phyloP scores from a whole-genome alignment of 53 echinoderm and acorn worm genomes.

The Hippasteria phrygiana region DNA sequence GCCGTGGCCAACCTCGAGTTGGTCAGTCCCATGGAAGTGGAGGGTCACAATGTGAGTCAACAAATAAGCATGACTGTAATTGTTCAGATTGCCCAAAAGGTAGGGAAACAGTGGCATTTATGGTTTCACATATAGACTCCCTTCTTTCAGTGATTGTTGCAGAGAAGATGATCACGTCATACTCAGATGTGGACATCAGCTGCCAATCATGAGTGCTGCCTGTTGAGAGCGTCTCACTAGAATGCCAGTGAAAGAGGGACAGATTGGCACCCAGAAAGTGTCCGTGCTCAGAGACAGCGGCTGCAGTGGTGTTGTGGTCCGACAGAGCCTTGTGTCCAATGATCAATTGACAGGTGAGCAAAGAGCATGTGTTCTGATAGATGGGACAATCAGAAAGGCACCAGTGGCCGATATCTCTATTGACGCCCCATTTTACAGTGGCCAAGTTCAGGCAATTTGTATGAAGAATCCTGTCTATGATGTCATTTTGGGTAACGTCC shows the following conservation, averaged over 20 bases:
- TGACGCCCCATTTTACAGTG: conserved; percentile 51
- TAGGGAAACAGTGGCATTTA: conserved; percentile 51
- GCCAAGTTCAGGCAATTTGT: conserved; percentile 48
- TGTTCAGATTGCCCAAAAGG: conserved; percentile 8
- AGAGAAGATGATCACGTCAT: conserved; percentile 49
- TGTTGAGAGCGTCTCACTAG: conserved; percentile 25
- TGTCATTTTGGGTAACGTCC: conserved; percentile 68
- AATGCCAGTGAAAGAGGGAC: conserved; percentile 50
- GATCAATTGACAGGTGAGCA: conserved; percentile 60
- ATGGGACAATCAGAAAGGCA: conserved; percentile 44
- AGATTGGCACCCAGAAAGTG: conserved; percentile 24
- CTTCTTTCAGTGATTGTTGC: conserved; percentile 21
- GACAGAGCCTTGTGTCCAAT: conserved; percentile 13
- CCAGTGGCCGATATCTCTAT: conserved; percentile 36
- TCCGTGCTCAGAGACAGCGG: conserved; percentile 49
- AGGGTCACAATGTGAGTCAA: conserved; percentile 12
- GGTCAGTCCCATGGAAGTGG: neutral
- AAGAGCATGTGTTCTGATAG: conserved; percentile 36
- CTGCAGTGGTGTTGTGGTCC: conserved; percentile 51
- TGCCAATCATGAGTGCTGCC: conserved; percentile 62
- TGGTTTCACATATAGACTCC: conserved; percentile 36
- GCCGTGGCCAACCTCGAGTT: neutral
- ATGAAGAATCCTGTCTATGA: conserved; percentile 68
- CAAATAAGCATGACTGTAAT: neutral
- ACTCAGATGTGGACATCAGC: conserved; percentile 47